phyloP scores from a whole-genome alignment of 1,140 invertebrate species.

The Rhyzopertha dominica region DNA sequence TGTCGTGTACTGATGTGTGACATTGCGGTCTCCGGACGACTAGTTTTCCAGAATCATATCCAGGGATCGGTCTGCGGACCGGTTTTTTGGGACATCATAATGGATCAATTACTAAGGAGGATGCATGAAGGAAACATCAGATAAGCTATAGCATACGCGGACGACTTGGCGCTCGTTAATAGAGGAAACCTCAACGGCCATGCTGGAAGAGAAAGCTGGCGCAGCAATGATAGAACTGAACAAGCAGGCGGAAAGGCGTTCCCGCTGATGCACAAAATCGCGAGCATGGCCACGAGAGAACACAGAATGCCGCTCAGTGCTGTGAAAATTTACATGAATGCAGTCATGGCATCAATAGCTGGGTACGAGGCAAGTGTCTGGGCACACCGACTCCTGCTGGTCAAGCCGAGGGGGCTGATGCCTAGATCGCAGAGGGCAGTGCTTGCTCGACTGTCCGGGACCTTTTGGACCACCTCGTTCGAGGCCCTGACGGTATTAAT shows the following conservation, averaged over 20 bases:
- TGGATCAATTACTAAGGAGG: neutral
- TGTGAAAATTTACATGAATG: neutral
- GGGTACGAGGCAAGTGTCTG: constrained; percentile 8
- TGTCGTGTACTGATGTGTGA: no score
- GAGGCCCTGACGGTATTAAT: constrained; percentile 4
- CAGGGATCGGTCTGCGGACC: constrained; percentile 12
- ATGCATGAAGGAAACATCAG: neutral
- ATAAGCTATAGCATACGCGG: constrained; percentile 4
- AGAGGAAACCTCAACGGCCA: neutral
- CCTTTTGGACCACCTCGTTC: constrained; percentile 3
- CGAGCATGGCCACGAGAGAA: no score
- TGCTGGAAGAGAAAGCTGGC: neutral
- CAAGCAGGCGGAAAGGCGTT: neutral
- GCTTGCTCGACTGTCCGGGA: neutral
- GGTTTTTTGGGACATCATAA: constrained; percentile 3
- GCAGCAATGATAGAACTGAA: neutral
- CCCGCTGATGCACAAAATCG: no score
- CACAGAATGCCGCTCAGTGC: neutral
- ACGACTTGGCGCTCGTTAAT: constrained; percentile 2
- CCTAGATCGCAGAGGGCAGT: constrained; percentile 5
- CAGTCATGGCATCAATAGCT: no score
- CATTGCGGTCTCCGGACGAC: no score
- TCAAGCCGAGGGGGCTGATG: constrained; percentile 3
- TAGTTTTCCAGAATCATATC: no score
- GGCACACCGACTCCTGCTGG: neutral